A percentile compares a stretch with the other conserved stretches of the same genome.
These are phyloP conservation scores for Suillia variegata DNA, from an alignment of 2,888 invertebrate genomes.

Conservation along the genomic window DNA sequence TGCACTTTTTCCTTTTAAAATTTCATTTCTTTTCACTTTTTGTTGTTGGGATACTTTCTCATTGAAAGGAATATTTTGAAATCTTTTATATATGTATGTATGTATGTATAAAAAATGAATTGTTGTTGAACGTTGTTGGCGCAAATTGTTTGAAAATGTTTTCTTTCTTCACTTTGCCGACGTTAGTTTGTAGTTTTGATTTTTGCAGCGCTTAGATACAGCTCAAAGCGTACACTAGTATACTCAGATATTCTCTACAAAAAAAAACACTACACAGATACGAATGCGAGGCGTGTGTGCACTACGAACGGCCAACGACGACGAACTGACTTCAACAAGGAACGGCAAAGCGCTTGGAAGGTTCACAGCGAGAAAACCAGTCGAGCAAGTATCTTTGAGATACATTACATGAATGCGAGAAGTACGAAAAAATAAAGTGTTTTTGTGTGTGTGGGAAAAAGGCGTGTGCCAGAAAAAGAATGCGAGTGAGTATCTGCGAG, in stretches of 20 bases:
- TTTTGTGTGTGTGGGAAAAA: not conserved
- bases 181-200: constrained; percentile 9
- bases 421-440: not conserved
- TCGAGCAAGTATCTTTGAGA: not conserved
- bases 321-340: constrained; percentile 59
- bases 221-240: not conserved
- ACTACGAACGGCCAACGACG: constrained; percentile 61
- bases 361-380: constrained; percentile 16
- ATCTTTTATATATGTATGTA: too few species aligned
- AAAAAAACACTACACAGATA: constrained; percentile 19
- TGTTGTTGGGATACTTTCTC: too few species aligned
- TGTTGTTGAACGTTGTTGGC: not conserved
- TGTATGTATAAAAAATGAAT: too few species aligned
- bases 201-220: constrained; percentile 8
- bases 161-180: constrained; percentile 9
- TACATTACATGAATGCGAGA: constrained; percentile 4
- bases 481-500: not conserved
- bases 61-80: too few species aligned
- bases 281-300: constrained; percentile 45
- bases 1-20: constrained; percentile 34
- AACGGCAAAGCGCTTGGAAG: constrained; percentile 43
- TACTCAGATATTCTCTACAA: too few species aligned
- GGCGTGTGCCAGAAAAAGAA: constrained; percentile 5
- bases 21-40: too few species aligned
- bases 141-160: not conserved